Evolutionary conservation across 2,888 invertebrate genomes (phyloP), one percentile per base, ranked within the genome.

Genomic region (Vanessa cardui): DNA sequence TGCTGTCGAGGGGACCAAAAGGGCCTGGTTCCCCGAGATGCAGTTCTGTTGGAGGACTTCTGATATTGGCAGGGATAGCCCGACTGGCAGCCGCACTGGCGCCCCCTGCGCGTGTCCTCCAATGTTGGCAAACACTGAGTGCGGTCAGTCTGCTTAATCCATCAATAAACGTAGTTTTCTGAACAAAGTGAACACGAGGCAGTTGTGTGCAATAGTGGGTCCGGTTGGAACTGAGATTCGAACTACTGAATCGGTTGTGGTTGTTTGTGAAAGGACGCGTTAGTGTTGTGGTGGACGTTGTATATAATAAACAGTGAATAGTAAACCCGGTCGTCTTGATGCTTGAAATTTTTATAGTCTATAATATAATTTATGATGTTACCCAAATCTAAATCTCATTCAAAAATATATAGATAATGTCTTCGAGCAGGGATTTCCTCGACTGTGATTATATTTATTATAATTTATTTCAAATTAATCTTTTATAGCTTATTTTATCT

Each of bases 1-100:
- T 96, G 96, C 83, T 96, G 96, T 78, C 91, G 96, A 75, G 96
- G 96, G 8, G 95, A 96, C 49, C 95, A 95, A 78, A 96, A 96
- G 81, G 96, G 96, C 68, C 91, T 96, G 50, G 96, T 96, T 52
- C 96, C 96, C 2, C 93, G 95, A 69, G 94, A 95, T 70, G 96
- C 96, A 46, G 96, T 96, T 21, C 89, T 95, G 70, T 77, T 88
- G 2, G 93, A 92, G 76, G 90, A 92, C 74, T 90, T 91, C 88
- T 92, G 92, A 92, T 91, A 87, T 83, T 87, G 86, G 90, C 89
- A 85, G 72, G 83, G 83, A 67, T 86, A 90, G 86, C 90, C 85
- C 77, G 85, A 86, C 74, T 91, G 91, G 92, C 86, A 82, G 81
- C 92, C 92, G 67, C 81, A 83, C 63, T 92, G 89, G 90, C 85